These are phyloP conservation scores for Ditylenchus weischeri DNA, from an alignment of 2,888 invertebrate species.

Conservation along the genomic window DNA sequence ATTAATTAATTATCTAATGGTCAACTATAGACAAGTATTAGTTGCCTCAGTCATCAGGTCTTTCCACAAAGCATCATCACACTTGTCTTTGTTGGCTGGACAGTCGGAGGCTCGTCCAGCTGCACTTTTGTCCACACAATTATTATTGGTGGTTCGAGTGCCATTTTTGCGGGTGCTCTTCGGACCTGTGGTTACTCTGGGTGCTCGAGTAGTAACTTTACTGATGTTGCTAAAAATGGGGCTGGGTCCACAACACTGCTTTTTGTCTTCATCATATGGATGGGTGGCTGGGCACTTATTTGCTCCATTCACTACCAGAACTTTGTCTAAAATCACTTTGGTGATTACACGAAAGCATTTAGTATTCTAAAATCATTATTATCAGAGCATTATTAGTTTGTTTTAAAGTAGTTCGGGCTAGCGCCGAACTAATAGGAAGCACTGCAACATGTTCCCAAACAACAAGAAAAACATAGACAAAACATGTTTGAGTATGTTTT, in stretches of 20 bases:
- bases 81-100: slow-evolving; percentile 24
- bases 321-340: neutral
- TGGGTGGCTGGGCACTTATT: slow-evolving; percentile 14
- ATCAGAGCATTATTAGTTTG: too few species aligned
- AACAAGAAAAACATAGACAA: too few species aligned
- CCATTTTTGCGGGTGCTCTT: neutral
- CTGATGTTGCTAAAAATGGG: slow-evolving; percentile 4
- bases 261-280: slow-evolving; percentile 6
- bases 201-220: too few species aligned
- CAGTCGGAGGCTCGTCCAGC: slow-evolving; percentile 29
- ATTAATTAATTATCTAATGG: too few species aligned
- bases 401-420: too few species aligned
- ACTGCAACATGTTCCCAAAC: too few species aligned
- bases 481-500: too few species aligned
- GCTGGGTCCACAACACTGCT: slow-evolving; percentile 20
- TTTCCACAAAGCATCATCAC: slow-evolving; percentile 29
- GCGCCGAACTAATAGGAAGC: too few species aligned
- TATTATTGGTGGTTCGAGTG: neutral
- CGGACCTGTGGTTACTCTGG: too few species aligned
- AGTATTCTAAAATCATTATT: too few species aligned
- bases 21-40: too few species aligned
- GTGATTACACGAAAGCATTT: too few species aligned
- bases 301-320: slow-evolving; percentile 5
- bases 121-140: slow-evolving; percentile 25
- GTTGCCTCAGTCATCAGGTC: slow-evolving; percentile 29